Evolutionary conservation across 2,888 invertebrate species (phyloP), one percentile per base, ranked within the genome.

Genomic region (Ectemnius continuus): DNA sequence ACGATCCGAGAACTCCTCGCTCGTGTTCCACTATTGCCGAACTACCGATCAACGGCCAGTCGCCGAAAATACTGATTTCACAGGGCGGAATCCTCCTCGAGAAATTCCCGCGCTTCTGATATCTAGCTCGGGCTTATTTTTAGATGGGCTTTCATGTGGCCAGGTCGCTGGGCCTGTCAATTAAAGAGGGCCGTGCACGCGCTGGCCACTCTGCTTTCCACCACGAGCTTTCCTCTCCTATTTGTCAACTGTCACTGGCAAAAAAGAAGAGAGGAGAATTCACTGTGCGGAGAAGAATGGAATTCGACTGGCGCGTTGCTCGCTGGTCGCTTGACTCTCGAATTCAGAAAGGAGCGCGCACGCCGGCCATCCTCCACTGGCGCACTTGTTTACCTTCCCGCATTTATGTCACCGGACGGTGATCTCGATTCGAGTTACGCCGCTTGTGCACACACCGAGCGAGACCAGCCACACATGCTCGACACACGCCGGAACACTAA

Each of bases 341-440:
- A 23, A 20, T 60, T 20, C 18, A 52, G 52, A 16, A 52, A 16
- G n/a, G 20, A 13, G 23, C 64, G 48, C 66, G 45, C 63, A 63
- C 62, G 65, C 48, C 45, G 36, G 52, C 28, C 61, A 28, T 23
- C n/a, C 28, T 26, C 16, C 57, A 47, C 63, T 57, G 56, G 61
- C 70, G 20, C 46, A 58, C 67, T 47, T 77, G 63, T 69, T 77
- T 75, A 77, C 77, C 66, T 73, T 69, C 61, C 56, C 76, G n/a
- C 68, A 60, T 70, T n/a, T 28, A 45, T 26, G 63, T 52, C 73
- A 46, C 26, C 59, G 48, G 63, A 61, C 67, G 61, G 59, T 26
- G 46, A 61, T 58, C 16, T 28, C 56, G 52, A 58, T 11, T 23
- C 52, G 58, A 61, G 48, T 28, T 16, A 26, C 28, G 16, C 23